Evolutionary conservation across 2,113 vertebrate genomes (phyloP), one percentile per base, ranked within the genome.

Genomic region (Rana temporaria): DNA sequence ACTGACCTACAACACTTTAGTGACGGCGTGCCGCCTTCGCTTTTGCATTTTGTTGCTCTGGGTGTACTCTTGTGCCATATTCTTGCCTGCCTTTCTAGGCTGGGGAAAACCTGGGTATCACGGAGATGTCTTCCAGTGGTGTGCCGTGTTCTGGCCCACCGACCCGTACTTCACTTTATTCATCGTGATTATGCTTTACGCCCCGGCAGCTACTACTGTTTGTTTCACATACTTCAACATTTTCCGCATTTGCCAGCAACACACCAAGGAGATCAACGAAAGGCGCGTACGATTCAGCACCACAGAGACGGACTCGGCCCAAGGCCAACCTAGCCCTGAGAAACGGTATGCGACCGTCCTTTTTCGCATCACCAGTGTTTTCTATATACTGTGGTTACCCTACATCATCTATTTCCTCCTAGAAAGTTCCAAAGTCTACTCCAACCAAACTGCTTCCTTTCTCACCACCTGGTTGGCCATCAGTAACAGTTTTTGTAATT

Each of bases 401-500:
- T 99, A 99, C 87, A 99, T 99, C 73, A 93, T 98, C 84, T 99
- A 99, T 90, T 99, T 99, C 81, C 91, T 99, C 77, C 81, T 99
- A 88, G 98, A 99, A 91, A 99, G 98, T 63, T 97, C 94, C 22
- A 91, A 94, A 2, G 92, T 98, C 87, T 96, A 95, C 82, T 92
- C 90, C 57, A 97, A 95, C 87, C 93, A 93, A 0, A 80, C 91
- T 0, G 96, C 93, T 0, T 99, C 98, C 26, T 99, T 99, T 89
- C 85, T 99, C 69, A 99, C 98, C 84, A 99, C 98, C 85, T 99
- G 98, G 98, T 91, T 99, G 72, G 98, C 98, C 85, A 99, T 99
- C 90, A 99, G 97, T 95, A 99, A 99, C 92, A 99, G 98, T 89
- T 99, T 99, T 93, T 99, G 97, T 89, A 99, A 99, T 94, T 99